Percentiles rank a stretch among this genome's conserved stretches.
Evolutionary conservation across 2,113 vertebrate genomes (phyloP).

Genomic region (Climacteris rufus): DNA sequence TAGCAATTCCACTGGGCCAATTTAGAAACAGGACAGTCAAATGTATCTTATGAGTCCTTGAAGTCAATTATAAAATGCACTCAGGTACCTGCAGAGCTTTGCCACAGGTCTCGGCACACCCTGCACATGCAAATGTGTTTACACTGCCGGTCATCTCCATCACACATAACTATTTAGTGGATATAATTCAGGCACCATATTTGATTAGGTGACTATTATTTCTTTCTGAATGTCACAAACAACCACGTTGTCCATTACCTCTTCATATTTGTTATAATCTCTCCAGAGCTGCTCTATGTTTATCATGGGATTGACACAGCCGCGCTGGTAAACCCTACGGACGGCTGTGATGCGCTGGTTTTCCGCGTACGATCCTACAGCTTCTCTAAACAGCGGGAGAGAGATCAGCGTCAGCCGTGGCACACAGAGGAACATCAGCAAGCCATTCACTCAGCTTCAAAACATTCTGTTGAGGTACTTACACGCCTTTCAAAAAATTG

Average conservation of each 20-base stretch:
- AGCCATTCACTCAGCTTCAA: background rate
- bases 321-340: constrained; percentile 95
- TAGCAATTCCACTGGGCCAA: background rate
- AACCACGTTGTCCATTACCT: constrained; percentile 74
- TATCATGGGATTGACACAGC: constrained; percentile 99
- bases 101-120: background rate
- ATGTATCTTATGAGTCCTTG: background rate
- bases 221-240: background rate
- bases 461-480: constrained; percentile 70
- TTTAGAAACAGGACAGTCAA: background rate
- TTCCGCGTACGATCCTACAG: constrained; percentile 97
- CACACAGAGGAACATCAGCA: too few relatives aligned
- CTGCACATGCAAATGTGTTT: fast-evolving
- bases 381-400: constrained; percentile 81
- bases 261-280: constrained; percentile 99
- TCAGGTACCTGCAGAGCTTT: background rate
- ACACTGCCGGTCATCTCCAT: background rate
- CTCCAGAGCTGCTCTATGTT: constrained; percentile 99
- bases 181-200: background rate
- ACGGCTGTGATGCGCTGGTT: constrained; percentile 99
- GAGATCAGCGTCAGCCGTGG: constrained; percentile 49
- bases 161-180: background rate
- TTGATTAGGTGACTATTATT: background rate
- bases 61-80: background rate
- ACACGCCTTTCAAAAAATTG: constrained; percentile 99